These are phyloP conservation scores for Idaea biselata DNA, from an alignment of 2,888 invertebrate species.

Conservation along the genomic window DNA sequence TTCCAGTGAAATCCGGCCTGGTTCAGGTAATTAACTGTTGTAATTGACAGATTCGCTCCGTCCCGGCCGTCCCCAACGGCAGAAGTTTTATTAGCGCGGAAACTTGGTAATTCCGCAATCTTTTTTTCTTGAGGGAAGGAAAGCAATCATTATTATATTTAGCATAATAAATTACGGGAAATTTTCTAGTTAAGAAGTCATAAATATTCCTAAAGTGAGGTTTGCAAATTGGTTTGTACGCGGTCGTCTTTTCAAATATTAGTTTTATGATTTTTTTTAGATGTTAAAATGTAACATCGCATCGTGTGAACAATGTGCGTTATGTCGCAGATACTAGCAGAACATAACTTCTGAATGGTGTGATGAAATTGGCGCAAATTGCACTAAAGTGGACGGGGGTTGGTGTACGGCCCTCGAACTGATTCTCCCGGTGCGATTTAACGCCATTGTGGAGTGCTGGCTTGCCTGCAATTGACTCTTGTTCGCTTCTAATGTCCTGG, in stretches of 20 bases:
- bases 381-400: slow-evolving; percentile 56
- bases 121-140: slow-evolving; percentile 21
- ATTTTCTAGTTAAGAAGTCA: slow-evolving; percentile 23
- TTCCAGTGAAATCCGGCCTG: neutral
- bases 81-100: slow-evolving; percentile 25
- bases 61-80: slow-evolving; percentile 11
- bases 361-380: slow-evolving; percentile 57
- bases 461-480: slow-evolving; percentile 45
- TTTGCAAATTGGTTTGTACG: slow-evolving; percentile 13
- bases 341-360: slow-evolving; percentile 24
- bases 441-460: slow-evolving; percentile 44
- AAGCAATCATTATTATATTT: slow-evolving; percentile 32
- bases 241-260: neutral
- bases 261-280: neutral
- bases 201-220: slow-evolving; percentile 18
- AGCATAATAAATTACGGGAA: slow-evolving; percentile 31
- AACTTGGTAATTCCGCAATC: slow-evolving; percentile 23
- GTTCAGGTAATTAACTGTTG: slow-evolving; percentile 22
- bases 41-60: slow-evolving; percentile 25
- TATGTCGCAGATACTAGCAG: slow-evolving; percentile 19
- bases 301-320: neutral
- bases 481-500: slow-evolving; percentile 36
- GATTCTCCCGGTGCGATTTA: slow-evolving; percentile 56
- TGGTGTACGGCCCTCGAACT: slow-evolving; percentile 36
- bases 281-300: neutral